Percentiles rank a stretch among this genome's conserved stretches.
These are phyloP conservation scores for Lagopus leucura DNA, from an alignment of 2,113 vertebrate species.

Conservation along the genomic window DNA sequence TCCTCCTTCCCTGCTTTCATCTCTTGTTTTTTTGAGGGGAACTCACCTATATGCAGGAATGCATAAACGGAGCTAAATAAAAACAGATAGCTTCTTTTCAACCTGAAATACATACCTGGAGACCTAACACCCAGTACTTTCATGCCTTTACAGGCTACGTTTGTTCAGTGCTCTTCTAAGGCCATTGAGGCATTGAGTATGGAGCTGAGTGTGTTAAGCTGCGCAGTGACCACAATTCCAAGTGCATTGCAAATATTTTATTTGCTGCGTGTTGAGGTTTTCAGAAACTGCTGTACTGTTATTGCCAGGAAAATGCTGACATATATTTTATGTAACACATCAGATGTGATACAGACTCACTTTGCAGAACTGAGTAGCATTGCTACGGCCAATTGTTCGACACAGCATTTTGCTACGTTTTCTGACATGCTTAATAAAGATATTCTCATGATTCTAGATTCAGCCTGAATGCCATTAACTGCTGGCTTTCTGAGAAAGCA, in stretches of 20 bases:
- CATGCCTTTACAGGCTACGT: background rate
- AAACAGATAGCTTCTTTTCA: background rate
- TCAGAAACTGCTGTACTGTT: conserved; percentile 3
- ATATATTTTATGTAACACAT: conserved; percentile 55
- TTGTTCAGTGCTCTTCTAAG: background rate
- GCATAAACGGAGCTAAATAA: background rate
- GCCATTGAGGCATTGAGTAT: background rate
- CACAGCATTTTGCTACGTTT: conserved; percentile 20
- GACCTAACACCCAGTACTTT: background rate
- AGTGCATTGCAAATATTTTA: conserved; percentile 7
- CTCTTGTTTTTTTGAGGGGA: background rate
- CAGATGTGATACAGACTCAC: conserved; percentile 32
- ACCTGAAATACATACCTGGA: background rate
- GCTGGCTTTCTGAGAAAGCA: conserved; percentile 24
- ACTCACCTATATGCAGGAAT: background rate
- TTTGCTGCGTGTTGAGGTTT: conserved; percentile 7
- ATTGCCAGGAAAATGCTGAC: conserved; percentile 44
- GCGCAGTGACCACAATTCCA: background rate
- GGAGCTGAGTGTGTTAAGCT: background rate
- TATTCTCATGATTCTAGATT: conserved; percentile 31
- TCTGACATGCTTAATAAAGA: conserved; percentile 67
- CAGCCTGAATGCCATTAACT: conserved; percentile 53
- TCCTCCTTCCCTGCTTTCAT: background rate
- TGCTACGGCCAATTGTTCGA: conserved; percentile 41
- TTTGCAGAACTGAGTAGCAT: conserved; percentile 40